Percentiles rank a stretch among this genome's conserved stretches.
Evolutionary conservation across 2,113 vertebrate species (phyloP).

Genomic region (Anguilla rostrata): DNA sequence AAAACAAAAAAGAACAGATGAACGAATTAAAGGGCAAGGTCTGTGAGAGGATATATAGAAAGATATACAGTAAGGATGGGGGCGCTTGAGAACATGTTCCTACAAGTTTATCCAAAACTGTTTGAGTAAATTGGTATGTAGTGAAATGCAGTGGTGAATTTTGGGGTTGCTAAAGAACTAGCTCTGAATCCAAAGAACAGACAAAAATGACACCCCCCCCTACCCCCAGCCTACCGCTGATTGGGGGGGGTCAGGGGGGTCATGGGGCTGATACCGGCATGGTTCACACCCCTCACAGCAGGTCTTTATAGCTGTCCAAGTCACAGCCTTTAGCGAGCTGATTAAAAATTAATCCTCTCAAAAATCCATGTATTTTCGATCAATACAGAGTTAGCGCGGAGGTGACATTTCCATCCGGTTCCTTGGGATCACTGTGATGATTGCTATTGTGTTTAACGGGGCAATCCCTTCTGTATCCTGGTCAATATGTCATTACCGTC

Average conservation of each 20-base stretch:
- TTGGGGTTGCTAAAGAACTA: slow-evolving; percentile 23
- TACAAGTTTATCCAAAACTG: slow-evolving; percentile 71
- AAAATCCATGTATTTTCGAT: slow-evolving; percentile 47
- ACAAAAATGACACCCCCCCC: slow-evolving; percentile 26
- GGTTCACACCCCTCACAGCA: slow-evolving; percentile 37
- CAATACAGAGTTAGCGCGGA: slow-evolving; percentile 48
- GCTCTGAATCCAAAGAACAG: slow-evolving; percentile 16
- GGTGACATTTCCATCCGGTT: slow-evolving; percentile 35
- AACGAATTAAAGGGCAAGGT: not conserved
- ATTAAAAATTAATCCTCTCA: slow-evolving; percentile 59
- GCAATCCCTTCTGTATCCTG: slow-evolving; percentile 27
- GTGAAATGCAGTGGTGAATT: slow-evolving; percentile 28
- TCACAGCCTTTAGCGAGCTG: slow-evolving; percentile 34
- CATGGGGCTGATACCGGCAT: slow-evolving; percentile 35
- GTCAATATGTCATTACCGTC: slow-evolving; percentile 46
- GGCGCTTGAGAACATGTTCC: slow-evolving; percentile 20
- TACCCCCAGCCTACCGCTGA: slow-evolving; percentile 21
- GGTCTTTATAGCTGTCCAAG: not conserved
- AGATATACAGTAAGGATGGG: not conserved
- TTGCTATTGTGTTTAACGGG: slow-evolving; percentile 47
- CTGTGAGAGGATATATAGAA: not conserved
- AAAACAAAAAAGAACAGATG: not conserved
- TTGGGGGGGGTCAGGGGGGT: slow-evolving; percentile 19
- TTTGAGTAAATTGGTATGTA: slow-evolving; percentile 62
- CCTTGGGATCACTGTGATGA: slow-evolving; percentile 41